These are phyloP conservation scores for Hypomecis atomaria DNA, from an alignment of 2,888 invertebrate genomes.

Conservation along the genomic window DNA sequence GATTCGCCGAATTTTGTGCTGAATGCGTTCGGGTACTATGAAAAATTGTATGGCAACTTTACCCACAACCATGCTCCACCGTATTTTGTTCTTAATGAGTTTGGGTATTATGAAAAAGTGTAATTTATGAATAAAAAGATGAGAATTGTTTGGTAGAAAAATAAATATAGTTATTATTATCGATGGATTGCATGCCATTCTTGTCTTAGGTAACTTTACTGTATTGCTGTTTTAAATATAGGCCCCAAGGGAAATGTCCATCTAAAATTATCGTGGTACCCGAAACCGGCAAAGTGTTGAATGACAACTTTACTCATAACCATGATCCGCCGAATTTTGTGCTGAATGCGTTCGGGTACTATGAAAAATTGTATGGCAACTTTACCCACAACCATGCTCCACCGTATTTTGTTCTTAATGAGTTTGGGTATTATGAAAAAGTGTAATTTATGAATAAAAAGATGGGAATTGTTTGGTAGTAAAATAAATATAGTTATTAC, in stretches of 20 bases:
- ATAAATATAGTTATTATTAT: no score
- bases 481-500: no score
- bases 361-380: slow-evolving; percentile 10
- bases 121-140: neutral
- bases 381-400: slow-evolving; percentile 46
- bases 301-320: slow-evolving; percentile 41
- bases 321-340: slow-evolving; percentile 38
- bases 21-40: neutral
- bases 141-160: no score
- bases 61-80: slow-evolving; percentile 47
- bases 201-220: no score
- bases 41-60: slow-evolving; percentile 19
- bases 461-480: no score
- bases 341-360: neutral
- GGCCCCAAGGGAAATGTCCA: slow-evolving; percentile 45
- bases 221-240: slow-evolving; percentile 13
- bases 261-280: slow-evolving; percentile 44
- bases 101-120: neutral
- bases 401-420: slow-evolving; percentile 17
- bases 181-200: no score
- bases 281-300: slow-evolving; percentile 22
- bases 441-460: neutral
- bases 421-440: neutral
- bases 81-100: neutral
- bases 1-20: slow-evolving; percentile 29